Base-by-base conservation (phyloP, 2,113 vertebrate genomes). In the Corapipo altera region DNA sequence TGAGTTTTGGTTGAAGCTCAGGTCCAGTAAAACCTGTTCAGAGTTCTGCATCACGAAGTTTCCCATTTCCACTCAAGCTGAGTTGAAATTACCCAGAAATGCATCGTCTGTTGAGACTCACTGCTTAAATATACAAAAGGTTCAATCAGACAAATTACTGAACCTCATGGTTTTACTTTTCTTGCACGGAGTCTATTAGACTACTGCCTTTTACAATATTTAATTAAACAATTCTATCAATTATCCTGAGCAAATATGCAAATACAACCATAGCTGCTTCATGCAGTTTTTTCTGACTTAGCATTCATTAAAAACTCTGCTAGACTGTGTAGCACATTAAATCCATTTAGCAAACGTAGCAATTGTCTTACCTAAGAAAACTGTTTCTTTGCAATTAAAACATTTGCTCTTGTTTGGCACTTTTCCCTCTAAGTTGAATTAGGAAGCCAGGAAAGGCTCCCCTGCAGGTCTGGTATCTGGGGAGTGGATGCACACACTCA, bases 181-280 rank as follows among this genome's bases (percentile, higher is more conserved):
- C 94, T 91, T 97, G 73, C 91, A 93, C 49, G 80, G 49, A 93
- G 33, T 96, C 87, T 89, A 83, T 95, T 94, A 94, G 82, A 96
- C 89, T 97, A 93, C 82, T 97, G 80, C 89, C 81, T 96, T 97
- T 96, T 92, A 96, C 92, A 97, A 94, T 97, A 97, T 91, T 98
- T 98, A 98, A 98, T 97, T 97, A 97, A 97, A 97, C 95, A 96
- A 96, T 97, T 97, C 96, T 96, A 97, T 97, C 97, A 97, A 97
- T 98, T 98, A 98, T 95, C 75, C 93, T 91, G 94, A 97, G 94
- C 96, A 98, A 98, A 97, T 96, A 98, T 44, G 92, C 91, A 97
- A 96, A 97, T 89, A 91, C 37, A 94, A 86, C 70, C 37, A 79
- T 85, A 72, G 91, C 75, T 96, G 85, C 85, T 95, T 97, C 96